Evolutionary conservation across 2,797 vertebrate species (phyloP), one percentile per base, ranked within the genome.

Genomic region (Chaetodon trifasciatus): DNA sequence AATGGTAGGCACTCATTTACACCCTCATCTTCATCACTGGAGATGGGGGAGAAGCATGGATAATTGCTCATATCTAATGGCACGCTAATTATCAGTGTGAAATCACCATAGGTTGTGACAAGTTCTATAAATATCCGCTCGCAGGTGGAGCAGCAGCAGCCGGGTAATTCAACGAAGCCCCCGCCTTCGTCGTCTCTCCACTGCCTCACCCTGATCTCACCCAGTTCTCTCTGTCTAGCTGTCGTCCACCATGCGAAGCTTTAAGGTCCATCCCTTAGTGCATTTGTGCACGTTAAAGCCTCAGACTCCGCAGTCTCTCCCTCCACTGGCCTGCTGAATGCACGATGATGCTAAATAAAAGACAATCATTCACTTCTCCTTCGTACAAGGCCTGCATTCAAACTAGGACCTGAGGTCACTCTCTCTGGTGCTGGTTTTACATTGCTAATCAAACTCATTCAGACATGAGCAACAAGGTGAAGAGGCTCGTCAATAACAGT

Each of bases 11-110:
- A 12, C 83, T 83, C 84, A 90, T 93, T 91, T 88, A 85, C 79
- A 77, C 69, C 70, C 81, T 91, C 82, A 81, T 92, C 85, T 87
- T 92, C 82, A 81, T 89, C 83, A 92, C 89, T 90, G 87, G 74
- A 62, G 72, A 85, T 81, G 75, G 11, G 39, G 76, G 68, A 47
- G 49, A 42, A 67, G 76, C 65, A 42, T 56, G 74, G 86, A 86
- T 91, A 90, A 89, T 93, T 91, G 89, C 82, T 89, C 78, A 81
- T 82, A 87, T 87, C 70, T 92, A 90, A 92, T 86, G 89, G 84
- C 81, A 81, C 32, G 2, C 77, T 91, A 88, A 93, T 93, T 90
- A 84, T 91, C 55, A 50, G 80, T 70, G 80, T 81, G 80, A 88
- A 92, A 89, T 88, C 76, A 73, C 87, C 76, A 76, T 84, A 23